Evolutionary conservation across 2,888 invertebrate genomes (phyloP).

Genomic region (Caenorhabditis wallacei): DNA sequence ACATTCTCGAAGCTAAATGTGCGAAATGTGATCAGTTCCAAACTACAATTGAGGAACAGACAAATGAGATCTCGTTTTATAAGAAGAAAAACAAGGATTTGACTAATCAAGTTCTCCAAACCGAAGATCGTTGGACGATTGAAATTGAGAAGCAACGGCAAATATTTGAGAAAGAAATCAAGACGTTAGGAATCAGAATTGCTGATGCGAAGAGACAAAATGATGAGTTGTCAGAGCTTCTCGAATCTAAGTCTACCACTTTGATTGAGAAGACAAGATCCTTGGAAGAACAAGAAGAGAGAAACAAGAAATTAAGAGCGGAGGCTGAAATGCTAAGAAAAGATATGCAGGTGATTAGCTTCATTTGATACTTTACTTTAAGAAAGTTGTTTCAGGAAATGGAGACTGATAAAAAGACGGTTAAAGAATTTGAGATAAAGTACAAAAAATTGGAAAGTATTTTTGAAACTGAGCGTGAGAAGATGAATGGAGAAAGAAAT

Average conservation of each 20-base stretch:
- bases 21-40: slow-evolving; percentile 68
- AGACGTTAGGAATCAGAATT: slow-evolving; percentile 71
- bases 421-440: slow-evolving; percentile 82
- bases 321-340: slow-evolving; percentile 65
- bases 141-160: slow-evolving; percentile 83
- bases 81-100: slow-evolving; percentile 83
- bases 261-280: slow-evolving; percentile 78
- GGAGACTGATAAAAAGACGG: slow-evolving; percentile 80
- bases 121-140: slow-evolving; percentile 83
- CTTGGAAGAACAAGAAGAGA: slow-evolving; percentile 76
- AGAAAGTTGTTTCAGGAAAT: slow-evolving; percentile 64
- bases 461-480: slow-evolving; percentile 80
- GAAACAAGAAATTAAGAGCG: slow-evolving; percentile 57
- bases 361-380: too few relatives aligned
- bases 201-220: slow-evolving; percentile 70
- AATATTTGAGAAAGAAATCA: slow-evolving; percentile 78
- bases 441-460: slow-evolving; percentile 82
- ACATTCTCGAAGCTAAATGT: slow-evolving; percentile 64
- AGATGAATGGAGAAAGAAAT: slow-evolving; percentile 79
- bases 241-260: slow-evolving; percentile 71
- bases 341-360: slow-evolving; percentile 65
- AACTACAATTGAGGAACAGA: slow-evolving; percentile 69
- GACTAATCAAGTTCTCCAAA: slow-evolving; percentile 82
- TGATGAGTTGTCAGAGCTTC: slow-evolving; percentile 71
- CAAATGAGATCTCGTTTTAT: slow-evolving; percentile 76